Evolutionary conservation across 53 echinoderm and acorn worm species (phyloP).

Genomic region (Mesocentrotus franciscanus): DNA sequence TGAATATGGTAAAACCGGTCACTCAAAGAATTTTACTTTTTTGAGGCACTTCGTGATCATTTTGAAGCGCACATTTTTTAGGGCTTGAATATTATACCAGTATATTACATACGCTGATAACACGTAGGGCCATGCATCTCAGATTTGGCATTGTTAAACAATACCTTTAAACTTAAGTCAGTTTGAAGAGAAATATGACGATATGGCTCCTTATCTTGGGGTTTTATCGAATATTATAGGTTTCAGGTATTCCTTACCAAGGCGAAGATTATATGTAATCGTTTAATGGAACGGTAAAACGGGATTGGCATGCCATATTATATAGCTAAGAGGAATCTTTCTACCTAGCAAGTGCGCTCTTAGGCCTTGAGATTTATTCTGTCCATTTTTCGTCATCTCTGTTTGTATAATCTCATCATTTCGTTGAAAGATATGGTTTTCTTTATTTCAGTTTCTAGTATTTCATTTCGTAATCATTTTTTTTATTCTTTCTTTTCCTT

Average conservation of each 20-base stretch:
- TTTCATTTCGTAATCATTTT: background rate
- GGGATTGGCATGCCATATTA: background rate
- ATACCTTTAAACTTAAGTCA: background rate
- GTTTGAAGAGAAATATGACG: background rate
- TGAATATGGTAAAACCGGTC: no score
- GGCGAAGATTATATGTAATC: constrained; percentile 6
- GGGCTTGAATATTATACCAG: no score
- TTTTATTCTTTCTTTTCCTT: background rate
- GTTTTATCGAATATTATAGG: background rate
- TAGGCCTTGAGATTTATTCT: background rate
- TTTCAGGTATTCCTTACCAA: background rate
- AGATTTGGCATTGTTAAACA: no score
- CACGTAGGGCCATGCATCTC: no score
- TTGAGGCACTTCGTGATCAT: no score
- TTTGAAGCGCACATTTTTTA: no score
- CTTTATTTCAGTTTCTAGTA: background rate
- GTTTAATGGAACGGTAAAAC: constrained; percentile 17
- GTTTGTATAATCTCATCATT: background rate
- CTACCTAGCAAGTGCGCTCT: background rate
- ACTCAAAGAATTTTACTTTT: no score
- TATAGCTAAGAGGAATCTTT: background rate
- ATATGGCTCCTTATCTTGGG: background rate
- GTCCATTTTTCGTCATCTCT: background rate
- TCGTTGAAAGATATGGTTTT: background rate
- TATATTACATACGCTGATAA: no score